Conservation (phyloP, 2,797 vertebrate species). For the Sebastes kiyomatsui region DNA sequence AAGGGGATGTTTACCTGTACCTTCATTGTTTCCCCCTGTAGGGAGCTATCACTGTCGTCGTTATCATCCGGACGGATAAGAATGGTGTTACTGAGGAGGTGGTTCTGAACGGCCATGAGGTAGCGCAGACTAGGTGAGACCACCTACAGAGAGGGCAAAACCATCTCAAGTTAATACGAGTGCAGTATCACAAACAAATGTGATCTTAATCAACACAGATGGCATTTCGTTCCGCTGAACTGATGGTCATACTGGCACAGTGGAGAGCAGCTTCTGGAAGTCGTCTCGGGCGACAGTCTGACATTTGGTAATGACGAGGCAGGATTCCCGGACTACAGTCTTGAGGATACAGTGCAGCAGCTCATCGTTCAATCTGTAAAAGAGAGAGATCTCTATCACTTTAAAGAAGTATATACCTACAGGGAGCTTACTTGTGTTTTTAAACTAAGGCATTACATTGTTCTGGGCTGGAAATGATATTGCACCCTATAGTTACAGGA, state of each 20-base stretch:
- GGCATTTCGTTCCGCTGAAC: conserved; percentile 23
- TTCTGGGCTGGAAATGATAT: not conserved
- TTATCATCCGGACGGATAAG: conserved; percentile 96
- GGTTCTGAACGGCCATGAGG: conserved; percentile 99
- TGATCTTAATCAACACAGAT: conserved; percentile 18
- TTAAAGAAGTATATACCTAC: not conserved
- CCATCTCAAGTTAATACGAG: not conserved
- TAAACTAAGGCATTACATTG: not conserved
- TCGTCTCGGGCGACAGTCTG: conserved; percentile 97
- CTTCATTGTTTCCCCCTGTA: conserved; percentile 99
- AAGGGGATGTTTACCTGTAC: conserved; percentile 99
- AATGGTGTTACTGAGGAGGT: conserved; percentile 98
- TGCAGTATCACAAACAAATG: not conserved
- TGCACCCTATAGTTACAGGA: not conserved
- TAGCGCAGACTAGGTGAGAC: conserved; percentile 96
- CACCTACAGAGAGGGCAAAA: conserved; percentile 82
- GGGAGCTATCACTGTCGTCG: conserved; percentile 99
- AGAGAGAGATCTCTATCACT: not conserved
- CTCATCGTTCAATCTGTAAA: conserved; percentile 93
- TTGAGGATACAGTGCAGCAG: conserved; percentile 98
- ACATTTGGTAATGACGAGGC: conserved; percentile 99
- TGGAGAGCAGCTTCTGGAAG: conserved; percentile 98
- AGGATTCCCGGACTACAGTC: conserved; percentile 97
- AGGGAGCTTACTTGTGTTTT: not conserved
- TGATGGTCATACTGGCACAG: conserved; percentile 92